Conservation (phyloP, 2,888 invertebrate species). For the Acheta domesticus region DNA sequence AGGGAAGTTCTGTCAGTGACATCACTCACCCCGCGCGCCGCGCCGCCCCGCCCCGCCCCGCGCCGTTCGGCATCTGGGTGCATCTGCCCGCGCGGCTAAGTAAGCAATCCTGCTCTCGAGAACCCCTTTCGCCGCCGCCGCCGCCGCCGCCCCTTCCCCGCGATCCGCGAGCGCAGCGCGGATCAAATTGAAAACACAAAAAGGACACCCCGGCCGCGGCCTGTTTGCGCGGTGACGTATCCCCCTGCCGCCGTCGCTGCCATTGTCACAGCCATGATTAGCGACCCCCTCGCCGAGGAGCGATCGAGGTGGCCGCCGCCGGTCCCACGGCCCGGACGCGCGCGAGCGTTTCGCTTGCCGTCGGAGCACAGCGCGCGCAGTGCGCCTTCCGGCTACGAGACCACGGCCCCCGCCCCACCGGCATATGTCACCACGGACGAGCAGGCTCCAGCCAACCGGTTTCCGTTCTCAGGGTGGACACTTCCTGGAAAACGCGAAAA, state of each 20-base stretch:
- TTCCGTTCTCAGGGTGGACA: no score
- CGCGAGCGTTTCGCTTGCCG: no score
- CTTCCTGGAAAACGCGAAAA: no score
- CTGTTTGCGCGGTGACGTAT: slow-evolving; percentile 1
- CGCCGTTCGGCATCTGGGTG: slow-evolving; percentile 27
- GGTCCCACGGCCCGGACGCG: no score
- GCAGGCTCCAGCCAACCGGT: no score
- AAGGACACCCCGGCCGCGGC: not conserved
- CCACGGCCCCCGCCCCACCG: no score
- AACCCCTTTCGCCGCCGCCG: not conserved
- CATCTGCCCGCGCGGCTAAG: slow-evolving; percentile 35
- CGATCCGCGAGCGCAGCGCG: not conserved
- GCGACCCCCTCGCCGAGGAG: not conserved
- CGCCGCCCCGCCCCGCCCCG: not conserved
- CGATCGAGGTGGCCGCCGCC: no score
- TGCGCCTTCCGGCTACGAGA: no score
- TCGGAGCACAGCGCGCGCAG: no score
- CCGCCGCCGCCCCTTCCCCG: not conserved
- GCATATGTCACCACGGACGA: no score
- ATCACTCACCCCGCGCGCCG: slow-evolving; percentile 31
- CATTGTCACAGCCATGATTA: not conserved
- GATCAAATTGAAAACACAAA: slow-evolving; percentile 18
- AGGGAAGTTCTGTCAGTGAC: slow-evolving; percentile 36
- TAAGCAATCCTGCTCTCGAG: slow-evolving; percentile 32
- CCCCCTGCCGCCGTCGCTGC: not conserved